phyloP scores from a whole-genome alignment of 2,888 invertebrate genomes.

The Patella depressa region DNA sequence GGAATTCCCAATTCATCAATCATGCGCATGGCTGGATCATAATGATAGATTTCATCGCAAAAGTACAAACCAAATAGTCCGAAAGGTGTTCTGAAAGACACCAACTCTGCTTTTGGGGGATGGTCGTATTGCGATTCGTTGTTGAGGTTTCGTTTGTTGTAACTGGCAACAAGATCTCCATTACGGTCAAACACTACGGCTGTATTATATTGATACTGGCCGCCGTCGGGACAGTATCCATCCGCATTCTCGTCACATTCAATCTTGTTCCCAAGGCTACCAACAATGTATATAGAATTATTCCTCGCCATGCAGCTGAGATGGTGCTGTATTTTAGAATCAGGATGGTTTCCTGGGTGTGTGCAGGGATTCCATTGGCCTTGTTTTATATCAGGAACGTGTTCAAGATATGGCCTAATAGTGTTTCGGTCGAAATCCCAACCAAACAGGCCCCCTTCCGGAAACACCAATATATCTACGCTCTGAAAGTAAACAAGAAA shows the following conservation, averaged over 20 bases:
- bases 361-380: slow-evolving; percentile 71
- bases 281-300: slow-evolving; percentile 78
- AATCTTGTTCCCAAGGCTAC: slow-evolving; percentile 80
- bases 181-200: slow-evolving; percentile 83
- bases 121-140: slow-evolving; percentile 72
- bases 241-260: slow-evolving; percentile 71
- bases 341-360: slow-evolving; percentile 29
- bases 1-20: slow-evolving; percentile 75
- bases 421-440: slow-evolving; percentile 42
- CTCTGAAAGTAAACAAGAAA: slow-evolving; percentile 72
- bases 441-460: slow-evolving; percentile 77
- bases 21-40: slow-evolving; percentile 78
- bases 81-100: slow-evolving; percentile 53
- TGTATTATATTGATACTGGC: slow-evolving; percentile 77
- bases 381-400: slow-evolving; percentile 70
- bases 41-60: slow-evolving; percentile 87
- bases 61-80: slow-evolving; percentile 78
- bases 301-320: slow-evolving; percentile 76
- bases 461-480: slow-evolving; percentile 84
- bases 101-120: slow-evolving; percentile 38
- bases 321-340: slow-evolving; percentile 38
- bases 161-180: slow-evolving; percentile 81
- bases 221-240: slow-evolving; percentile 24
- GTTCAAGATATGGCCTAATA: slow-evolving; percentile 47
- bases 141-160: slow-evolving; percentile 73